Evolutionary conservation across 2,888 invertebrate genomes (phyloP).

Genomic region (Pollenia labialis): DNA sequence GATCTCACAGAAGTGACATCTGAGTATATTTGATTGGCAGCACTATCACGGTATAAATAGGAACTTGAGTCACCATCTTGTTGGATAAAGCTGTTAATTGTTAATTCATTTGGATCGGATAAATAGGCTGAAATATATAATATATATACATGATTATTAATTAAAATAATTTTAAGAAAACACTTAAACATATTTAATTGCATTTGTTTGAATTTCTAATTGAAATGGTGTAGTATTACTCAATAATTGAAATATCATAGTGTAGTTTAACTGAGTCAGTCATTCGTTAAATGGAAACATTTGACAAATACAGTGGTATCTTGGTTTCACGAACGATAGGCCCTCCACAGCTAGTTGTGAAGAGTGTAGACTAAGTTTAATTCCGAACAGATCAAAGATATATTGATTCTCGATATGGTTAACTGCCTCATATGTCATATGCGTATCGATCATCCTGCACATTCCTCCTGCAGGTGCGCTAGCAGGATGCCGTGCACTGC

Average conservation of each 20-base stretch:
- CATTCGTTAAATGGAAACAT: neutral
- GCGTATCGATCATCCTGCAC: no score
- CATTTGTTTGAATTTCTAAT: neutral
- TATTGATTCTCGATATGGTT: no score
- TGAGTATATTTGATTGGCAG: conserved; percentile 85
- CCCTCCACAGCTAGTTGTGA: no score
- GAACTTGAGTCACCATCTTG: conserved; percentile 83
- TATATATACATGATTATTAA: neutral
- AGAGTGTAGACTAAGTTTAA: no score
- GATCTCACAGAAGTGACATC: conserved; percentile 91
- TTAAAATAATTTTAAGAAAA: neutral
- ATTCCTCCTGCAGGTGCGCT: no score
- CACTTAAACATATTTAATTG: neutral
- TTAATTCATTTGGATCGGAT: conserved; percentile 78
- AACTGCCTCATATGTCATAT: no score
- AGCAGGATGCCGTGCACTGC: no score
- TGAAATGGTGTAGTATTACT: neutral
- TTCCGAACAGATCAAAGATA: no score
- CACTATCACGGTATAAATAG: conserved; percentile 87
- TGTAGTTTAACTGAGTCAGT: no score
- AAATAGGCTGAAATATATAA: conserved; percentile 77
- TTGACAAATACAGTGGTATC: neutral
- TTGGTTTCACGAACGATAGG: no score
- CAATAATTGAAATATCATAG: neutral
- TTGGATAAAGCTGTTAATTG: conserved; percentile 85